phyloP scores from a whole-genome alignment of 2,888 invertebrate genomes.

The Cetonia aurata region DNA sequence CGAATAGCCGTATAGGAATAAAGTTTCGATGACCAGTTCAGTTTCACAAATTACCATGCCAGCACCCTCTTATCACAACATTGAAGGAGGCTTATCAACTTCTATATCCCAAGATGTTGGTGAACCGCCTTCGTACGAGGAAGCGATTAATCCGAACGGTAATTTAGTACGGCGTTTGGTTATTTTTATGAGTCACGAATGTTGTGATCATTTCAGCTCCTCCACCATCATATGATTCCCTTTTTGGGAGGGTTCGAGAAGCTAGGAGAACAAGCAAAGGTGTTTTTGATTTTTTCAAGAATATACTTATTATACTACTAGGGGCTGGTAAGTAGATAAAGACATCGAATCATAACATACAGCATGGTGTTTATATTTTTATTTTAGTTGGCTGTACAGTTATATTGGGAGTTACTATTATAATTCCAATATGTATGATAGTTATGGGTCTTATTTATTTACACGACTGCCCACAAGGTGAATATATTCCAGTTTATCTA shows the following conservation, averaged over 20 bases:
- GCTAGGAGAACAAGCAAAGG: slow-evolving; percentile 73
- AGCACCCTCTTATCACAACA: slow-evolving; percentile 56
- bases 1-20: slow-evolving; percentile 19
- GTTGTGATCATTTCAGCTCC: slow-evolving; percentile 61
- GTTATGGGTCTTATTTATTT: slow-evolving; percentile 75
- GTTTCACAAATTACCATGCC: slow-evolving; percentile 50
- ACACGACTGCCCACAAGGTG: slow-evolving; percentile 75
- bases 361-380: slow-evolving; percentile 24
- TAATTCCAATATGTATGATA: slow-evolving; percentile 78
- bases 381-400: slow-evolving; percentile 75
- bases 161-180: slow-evolving; percentile 45
- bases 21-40: slow-evolving; percentile 51
- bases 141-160: slow-evolving; percentile 75
- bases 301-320: slow-evolving; percentile 71
- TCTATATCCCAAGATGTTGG: slow-evolving; percentile 61
- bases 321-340: slow-evolving; percentile 72
- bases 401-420: slow-evolving; percentile 73
- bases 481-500: slow-evolving; percentile 78
- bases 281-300: slow-evolving; percentile 73
- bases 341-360: neutral
- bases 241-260: slow-evolving; percentile 75
- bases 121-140: slow-evolving; percentile 74
- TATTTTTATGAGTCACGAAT: neutral
- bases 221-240: slow-evolving; percentile 77
- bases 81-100: slow-evolving; percentile 52